Evolutionary conservation across 1,140 invertebrate genomes (phyloP).

Genomic region (Lepidurus packardi): DNA sequence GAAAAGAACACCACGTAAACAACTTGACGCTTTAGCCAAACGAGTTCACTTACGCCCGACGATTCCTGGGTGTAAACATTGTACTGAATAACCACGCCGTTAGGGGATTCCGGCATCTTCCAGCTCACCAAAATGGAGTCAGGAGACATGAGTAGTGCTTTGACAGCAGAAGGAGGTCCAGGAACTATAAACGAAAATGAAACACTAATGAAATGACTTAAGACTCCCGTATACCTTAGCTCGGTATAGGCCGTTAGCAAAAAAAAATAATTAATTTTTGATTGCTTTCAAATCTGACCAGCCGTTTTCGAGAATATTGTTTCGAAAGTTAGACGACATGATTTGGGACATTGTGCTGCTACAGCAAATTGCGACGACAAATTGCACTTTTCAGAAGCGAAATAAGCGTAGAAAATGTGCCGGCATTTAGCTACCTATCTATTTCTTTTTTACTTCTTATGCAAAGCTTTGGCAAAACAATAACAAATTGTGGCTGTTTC

Average conservation of each 20-base stretch:
- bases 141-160: conserved; percentile 82
- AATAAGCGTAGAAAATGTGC: too few relatives aligned
- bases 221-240: not conserved
- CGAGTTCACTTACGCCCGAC: not conserved
- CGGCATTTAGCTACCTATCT: too few relatives aligned
- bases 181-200: conserved; percentile 60
- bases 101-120: conserved; percentile 83
- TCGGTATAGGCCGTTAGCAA: not conserved
- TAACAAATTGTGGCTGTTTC: too few relatives aligned
- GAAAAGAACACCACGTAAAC: conserved; percentile 23
- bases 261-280: not conserved
- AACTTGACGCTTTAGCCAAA: not conserved
- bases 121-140: conserved; percentile 89
- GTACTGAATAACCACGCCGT: conserved; percentile 88
- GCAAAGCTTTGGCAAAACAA: too few relatives aligned
- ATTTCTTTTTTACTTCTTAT: too few relatives aligned
- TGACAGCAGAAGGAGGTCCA: conserved; percentile 83
- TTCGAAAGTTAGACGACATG: conserved; percentile 37
- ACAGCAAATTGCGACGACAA: too few relatives aligned
- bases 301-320: not conserved
- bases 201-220: conserved; percentile 25
- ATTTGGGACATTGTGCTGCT: conserved; percentile 11
- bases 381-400: too few relatives aligned
- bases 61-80: conserved; percentile 82
- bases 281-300: not conserved